Evolutionary conservation across 2,113 vertebrate species (phyloP).

Genomic region (Peromyscus maniculatus): DNA sequence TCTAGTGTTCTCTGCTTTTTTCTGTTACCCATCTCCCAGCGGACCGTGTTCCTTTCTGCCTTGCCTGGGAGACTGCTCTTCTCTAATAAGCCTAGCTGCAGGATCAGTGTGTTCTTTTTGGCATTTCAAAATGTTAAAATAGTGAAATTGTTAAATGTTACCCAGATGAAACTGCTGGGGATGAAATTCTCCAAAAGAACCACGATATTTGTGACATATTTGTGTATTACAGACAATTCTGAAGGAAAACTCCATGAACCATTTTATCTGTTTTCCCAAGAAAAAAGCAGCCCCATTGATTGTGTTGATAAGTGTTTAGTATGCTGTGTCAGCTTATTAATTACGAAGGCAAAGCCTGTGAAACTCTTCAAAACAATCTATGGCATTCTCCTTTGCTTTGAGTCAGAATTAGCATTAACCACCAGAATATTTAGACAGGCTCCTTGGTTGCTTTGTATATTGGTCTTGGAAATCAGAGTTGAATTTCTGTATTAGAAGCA

Average conservation of each 20-base stretch:
- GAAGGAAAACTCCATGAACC: constrained; percentile 32
- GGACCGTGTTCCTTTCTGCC: constrained; percentile 83
- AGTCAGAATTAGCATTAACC: constrained; percentile 82
- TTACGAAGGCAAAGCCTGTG: constrained; percentile 83
- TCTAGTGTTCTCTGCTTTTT: constrained; percentile 84
- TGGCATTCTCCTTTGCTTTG: constrained; percentile 82
- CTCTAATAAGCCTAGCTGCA: constrained; percentile 73
- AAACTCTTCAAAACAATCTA: constrained; percentile 79
- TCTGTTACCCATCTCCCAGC: constrained; percentile 87
- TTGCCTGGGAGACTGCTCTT: constrained; percentile 83
- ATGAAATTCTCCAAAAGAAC: constrained; percentile 80
- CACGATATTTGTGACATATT: constrained; percentile 76
- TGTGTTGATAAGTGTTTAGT: constrained; percentile 82
- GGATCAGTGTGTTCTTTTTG: constrained; percentile 82
- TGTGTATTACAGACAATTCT: constrained; percentile 48
- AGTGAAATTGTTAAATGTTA: constrained; percentile 84
- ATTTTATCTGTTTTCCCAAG: constrained; percentile 72
- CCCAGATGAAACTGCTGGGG: constrained; percentile 78
- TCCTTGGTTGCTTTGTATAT: constrained; percentile 75
- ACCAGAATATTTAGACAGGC: constrained; percentile 63
- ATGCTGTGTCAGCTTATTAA: constrained; percentile 86
- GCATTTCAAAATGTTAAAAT: constrained; percentile 83
- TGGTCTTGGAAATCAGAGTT: constrained; percentile 78
- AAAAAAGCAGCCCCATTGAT: constrained; percentile 75
- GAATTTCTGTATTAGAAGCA: constrained; percentile 78